Conservation (phyloP, 2,797 vertebrate genomes). For the Lutjanus argentimaculatus region DNA sequence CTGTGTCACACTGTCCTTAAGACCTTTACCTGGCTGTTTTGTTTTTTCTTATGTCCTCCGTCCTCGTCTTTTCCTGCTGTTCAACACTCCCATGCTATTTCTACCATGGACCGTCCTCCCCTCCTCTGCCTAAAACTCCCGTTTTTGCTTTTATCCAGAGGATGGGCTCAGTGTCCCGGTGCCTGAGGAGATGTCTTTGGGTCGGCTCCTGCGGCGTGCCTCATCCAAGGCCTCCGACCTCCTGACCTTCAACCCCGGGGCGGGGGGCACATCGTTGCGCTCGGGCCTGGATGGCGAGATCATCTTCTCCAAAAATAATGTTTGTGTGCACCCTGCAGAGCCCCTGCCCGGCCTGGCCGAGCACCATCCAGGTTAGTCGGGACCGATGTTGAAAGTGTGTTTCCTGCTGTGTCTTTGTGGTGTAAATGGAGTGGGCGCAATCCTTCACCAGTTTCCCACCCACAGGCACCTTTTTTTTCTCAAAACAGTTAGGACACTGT, state of each 20-base stretch:
- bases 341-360: conserved; percentile 91
- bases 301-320: conserved; percentile 99
- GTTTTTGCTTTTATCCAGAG: conserved; percentile 77
- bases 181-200: conserved; percentile 94
- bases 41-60: neutral
- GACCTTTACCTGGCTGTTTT: neutral
- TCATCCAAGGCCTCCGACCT: conserved; percentile 97
- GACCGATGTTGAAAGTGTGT: neutral
- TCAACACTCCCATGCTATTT: neutral
- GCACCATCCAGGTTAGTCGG: conserved; percentile 94
- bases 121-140: neutral
- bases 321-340: conserved; percentile 96
- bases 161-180: conserved; percentile 91
- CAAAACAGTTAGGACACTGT: too few species aligned
- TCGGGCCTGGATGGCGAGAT: conserved; percentile 93
- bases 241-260: conserved; percentile 92
- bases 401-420: neutral
- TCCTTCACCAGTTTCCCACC: too few species aligned
- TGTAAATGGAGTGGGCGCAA: too few species aligned
- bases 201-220: conserved; percentile 96
- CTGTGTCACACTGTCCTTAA: conserved; percentile 14
- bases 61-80: neutral
- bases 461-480: too few species aligned
- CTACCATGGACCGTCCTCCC: neutral
- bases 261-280: conserved; percentile 81